Evolutionary conservation across 1,140 invertebrate species (phyloP), one percentile per base, ranked within the genome.

Genomic region (Protaetia brevitarsis): DNA sequence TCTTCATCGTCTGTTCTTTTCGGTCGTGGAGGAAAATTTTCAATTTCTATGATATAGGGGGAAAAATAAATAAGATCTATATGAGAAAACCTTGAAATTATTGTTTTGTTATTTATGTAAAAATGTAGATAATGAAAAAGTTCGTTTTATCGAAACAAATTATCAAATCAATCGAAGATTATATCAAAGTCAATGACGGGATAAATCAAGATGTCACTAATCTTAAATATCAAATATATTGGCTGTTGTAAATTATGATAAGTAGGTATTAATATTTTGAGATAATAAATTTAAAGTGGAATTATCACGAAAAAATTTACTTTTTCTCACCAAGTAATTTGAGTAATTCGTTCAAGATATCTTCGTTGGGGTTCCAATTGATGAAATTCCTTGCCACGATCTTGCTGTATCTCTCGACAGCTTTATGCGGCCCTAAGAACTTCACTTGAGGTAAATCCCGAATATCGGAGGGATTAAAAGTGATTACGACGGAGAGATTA

Each of bases 401-500:
- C n/a, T 37, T 30, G 3, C 62, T 58, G 41, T 67, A 71, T 19
- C 60, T 28, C 45, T 71, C 45, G 3, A 72, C 65, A 11, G 69
- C 56, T 16, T 68, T 51, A 30, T 72, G 68, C 7, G 77, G 75
- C 5, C 76, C 76, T 16, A 77, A 56, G 57, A 79, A 76, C 58
- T 69, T 72, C 5, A 79, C 66, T 23, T 71, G 64, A 0, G 76
- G 77, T 19, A 72, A 58, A 13, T 51, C n/a, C 4, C 13, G 65
- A 7, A 72, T 41, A 58, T 72, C 70, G 10, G 51, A 65, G 2
- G 75, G 73, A 66, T 78, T 68, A 3, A 77, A 58, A 7, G 64
- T 72, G 2, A 77, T 68, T 10, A 76, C 68, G 26, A 74, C 57
- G 16, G 76, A 78, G n/a, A 77, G 31, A 67, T 73, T 76, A 29